These are phyloP conservation scores for Catharus fuscescens DNA, from an alignment of 2,113 vertebrate genomes.

Conservation along the genomic window DNA sequence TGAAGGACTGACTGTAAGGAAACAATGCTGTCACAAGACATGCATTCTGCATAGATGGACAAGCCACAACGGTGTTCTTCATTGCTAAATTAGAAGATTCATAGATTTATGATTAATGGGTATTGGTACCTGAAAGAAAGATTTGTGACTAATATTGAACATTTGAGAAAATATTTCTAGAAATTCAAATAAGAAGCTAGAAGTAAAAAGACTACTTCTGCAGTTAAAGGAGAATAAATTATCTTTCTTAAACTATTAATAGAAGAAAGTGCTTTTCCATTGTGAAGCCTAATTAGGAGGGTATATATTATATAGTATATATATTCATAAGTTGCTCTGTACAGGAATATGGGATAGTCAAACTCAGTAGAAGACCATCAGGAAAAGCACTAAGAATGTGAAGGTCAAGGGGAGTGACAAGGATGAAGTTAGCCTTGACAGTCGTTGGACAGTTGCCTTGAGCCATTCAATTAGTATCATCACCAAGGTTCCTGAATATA, in stretches of 20 bases:
- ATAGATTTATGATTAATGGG: background rate
- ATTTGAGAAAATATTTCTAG: background rate
- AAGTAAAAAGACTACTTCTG: background rate
- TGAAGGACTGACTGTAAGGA: background rate
- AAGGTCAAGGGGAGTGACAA: background rate
- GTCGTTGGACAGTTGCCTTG: background rate
- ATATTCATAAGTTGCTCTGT: background rate
- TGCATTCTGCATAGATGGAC: background rate
- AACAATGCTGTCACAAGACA: background rate
- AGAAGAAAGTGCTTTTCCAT: background rate
- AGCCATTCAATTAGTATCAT: background rate
- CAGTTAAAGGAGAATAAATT: background rate
- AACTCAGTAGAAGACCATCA: background rate
- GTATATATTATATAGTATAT: background rate
- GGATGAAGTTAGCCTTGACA: background rate
- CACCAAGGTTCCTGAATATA: background rate
- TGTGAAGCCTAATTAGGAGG: background rate
- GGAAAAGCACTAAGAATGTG: background rate
- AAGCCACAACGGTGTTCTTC: background rate
- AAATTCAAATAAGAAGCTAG: background rate
- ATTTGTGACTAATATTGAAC: background rate
- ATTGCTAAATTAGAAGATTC: background rate
- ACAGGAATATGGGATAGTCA: background rate
- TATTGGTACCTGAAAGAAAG: background rate
- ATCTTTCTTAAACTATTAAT: background rate